Conservation (phyloP, 30 jellyfish, hydroid and myxozoan genomes). For the Hydractinia symbiolongicarpus region DNA sequence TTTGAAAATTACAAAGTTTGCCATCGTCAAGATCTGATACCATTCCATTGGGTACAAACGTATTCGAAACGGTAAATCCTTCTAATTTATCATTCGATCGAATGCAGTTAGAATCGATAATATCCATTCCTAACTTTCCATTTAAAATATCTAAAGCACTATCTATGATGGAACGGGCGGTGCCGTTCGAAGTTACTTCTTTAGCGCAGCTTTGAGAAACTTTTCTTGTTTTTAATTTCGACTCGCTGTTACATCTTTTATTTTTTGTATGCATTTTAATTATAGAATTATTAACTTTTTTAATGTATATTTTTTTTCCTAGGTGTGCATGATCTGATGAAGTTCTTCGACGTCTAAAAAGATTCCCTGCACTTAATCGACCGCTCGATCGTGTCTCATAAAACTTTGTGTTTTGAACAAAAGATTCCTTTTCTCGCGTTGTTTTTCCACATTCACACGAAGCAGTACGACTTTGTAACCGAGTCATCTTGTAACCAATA, state of each 20-base stretch:
- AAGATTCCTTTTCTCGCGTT: conserved; percentile 10
- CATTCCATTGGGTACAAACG: neutral
- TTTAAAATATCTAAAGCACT: neutral
- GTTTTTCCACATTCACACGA: conserved; percentile 41
- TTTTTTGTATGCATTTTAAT: conserved; percentile 7
- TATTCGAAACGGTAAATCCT: neutral
- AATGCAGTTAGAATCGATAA: neutral
- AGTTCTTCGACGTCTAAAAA: conserved; percentile 2
- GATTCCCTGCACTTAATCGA: conserved; percentile 16
- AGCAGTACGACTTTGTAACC: conserved; percentile 19
- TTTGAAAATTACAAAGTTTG: neutral
- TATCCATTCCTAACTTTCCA: neutral
- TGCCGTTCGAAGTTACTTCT: conserved; percentile 1
- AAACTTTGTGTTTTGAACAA: conserved; percentile 18
- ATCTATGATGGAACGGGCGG: conserved; percentile 16
- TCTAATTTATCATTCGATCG: neutral
- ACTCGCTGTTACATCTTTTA: neutral
- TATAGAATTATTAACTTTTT: neutral
- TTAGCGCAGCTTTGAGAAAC: neutral
- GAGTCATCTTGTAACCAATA: conserved; percentile 28
- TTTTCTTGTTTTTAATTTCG: neutral
- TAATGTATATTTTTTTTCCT: neutral
- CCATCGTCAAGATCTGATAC: conserved; percentile 12
- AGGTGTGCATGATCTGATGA: neutral
- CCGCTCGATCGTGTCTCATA: conserved; percentile 32